Evolutionary conservation across 2,113 vertebrate genomes (phyloP), one percentile per base, ranked within the genome.

Genomic region (Octodon degus): DNA sequence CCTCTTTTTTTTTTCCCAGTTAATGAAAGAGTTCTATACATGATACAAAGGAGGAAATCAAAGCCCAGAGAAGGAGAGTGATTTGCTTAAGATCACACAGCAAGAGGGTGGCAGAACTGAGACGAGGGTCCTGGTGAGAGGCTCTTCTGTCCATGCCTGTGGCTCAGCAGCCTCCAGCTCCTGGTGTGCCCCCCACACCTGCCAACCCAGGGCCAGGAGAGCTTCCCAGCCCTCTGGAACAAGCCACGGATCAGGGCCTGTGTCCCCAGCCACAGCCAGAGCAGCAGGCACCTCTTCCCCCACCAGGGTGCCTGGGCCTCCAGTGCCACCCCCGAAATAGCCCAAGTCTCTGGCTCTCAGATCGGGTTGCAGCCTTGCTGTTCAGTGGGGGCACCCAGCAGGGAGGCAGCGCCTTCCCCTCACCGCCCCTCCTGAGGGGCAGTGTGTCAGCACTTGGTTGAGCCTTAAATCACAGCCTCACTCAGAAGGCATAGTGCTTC

Each of bases 281-380:
- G 76, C 89, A 79, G 81, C 63, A 96, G 95, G 91, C 68, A 92
- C 70, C 90, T 68, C 93, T 81, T 77, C 85, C 96, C 90, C 88
- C 22, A 65, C 63, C 93, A 90, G 86, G 92, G 68, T 83, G 94
- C 95, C 88, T 95, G 96, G 92, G 95, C 95, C 96, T 97, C 94
- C 34, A 4, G 60, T 94, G 94, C 96, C 95, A 98, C 97, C 97
- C 96, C 90, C n/a, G 22, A 97, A 97, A 97, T 98, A 98, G 96
- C 96, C 96, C 93, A 32, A 97, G 90, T 96, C 97, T 96, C 84
- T 0, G 6, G 90, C 90, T 95, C 67, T 24, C 86, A 94, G 97
- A 97, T 97, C 96, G 6, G 65, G 79, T 97, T 98, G 96, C 97
- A 86, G 90, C 85, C 63, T 77, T 22, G 82, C 92, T 90, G 82